These are phyloP conservation scores for Apamea anceps DNA, from an alignment of 2,888 invertebrate species.

Conservation along the genomic window DNA sequence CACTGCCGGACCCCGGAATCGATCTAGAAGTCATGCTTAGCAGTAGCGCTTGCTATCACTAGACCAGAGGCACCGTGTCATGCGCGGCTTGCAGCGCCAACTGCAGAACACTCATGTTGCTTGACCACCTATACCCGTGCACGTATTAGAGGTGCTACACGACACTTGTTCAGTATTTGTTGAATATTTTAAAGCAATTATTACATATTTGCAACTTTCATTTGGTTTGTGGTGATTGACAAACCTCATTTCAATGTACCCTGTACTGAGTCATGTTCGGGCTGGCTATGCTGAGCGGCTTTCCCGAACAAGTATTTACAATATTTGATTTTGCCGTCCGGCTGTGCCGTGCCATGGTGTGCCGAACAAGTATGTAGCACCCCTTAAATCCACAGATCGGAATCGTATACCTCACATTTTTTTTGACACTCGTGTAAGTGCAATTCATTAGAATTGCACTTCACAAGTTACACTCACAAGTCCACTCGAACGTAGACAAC, in stretches of 20 bases:
- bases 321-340: background rate
- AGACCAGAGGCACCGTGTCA: constrained; percentile 73
- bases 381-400: background rate
- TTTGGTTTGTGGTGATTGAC: background rate
- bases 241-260: background rate
- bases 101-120: constrained; percentile 76
- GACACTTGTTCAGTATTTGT: background rate
- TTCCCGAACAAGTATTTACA: background rate
- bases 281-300: no score
- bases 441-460: background rate
- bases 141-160: background rate
- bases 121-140: constrained; percentile 66
- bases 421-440: background rate
- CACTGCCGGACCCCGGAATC: background rate
- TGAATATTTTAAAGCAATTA: background rate
- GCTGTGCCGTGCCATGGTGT: background rate
- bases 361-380: background rate
- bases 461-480: background rate
- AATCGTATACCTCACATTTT: background rate
- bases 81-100: constrained; percentile 77
- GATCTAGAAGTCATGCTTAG: no score
- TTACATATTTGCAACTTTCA: background rate
- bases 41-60: background rate
- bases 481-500: background rate
- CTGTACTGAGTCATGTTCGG: background rate